Evolutionary conservation across 2,797 vertebrate genomes (phyloP).

Genomic region (Avahi laniger): DNA sequence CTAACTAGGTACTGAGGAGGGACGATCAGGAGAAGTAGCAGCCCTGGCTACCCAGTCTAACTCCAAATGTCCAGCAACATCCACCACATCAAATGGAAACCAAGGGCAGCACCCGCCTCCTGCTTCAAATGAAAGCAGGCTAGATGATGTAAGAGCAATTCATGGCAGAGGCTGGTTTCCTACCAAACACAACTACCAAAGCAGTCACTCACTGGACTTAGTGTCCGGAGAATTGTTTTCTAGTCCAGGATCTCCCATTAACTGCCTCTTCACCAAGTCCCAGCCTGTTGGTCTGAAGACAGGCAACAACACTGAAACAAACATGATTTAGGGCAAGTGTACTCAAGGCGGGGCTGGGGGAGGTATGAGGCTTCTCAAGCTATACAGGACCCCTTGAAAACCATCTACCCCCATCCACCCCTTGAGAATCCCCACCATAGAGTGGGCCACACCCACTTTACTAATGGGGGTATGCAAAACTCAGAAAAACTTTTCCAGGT

Average conservation of each 20-base stretch:
- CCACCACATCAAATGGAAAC: not conserved
- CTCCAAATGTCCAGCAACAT: not conserved
- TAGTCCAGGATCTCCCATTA: not conserved
- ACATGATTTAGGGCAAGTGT: not conserved
- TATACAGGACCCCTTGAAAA: not conserved
- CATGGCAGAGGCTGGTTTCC: not conserved
- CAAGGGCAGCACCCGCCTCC: not conserved
- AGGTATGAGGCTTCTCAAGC: not conserved
- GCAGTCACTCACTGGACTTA: not conserved
- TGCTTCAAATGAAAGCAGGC: not conserved
- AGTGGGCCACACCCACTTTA: not conserved
- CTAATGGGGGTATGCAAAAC: not conserved
- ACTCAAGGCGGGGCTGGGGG: not conserved
- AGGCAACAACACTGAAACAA: constrained; percentile 26
- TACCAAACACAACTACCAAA: not conserved
- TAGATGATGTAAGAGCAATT: not conserved
- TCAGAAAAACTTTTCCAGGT: not conserved
- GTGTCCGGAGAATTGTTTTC: not conserved
- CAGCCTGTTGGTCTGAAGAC: not conserved
- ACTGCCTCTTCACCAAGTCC: not conserved
- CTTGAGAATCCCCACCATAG: not conserved
- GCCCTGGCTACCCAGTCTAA: not conserved
- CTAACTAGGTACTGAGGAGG: not conserved
- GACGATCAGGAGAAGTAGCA: not conserved
- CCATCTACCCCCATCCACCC: not conserved